Conservation (phyloP, 2,888 invertebrate species). For the Drosophila incognita region DNA sequence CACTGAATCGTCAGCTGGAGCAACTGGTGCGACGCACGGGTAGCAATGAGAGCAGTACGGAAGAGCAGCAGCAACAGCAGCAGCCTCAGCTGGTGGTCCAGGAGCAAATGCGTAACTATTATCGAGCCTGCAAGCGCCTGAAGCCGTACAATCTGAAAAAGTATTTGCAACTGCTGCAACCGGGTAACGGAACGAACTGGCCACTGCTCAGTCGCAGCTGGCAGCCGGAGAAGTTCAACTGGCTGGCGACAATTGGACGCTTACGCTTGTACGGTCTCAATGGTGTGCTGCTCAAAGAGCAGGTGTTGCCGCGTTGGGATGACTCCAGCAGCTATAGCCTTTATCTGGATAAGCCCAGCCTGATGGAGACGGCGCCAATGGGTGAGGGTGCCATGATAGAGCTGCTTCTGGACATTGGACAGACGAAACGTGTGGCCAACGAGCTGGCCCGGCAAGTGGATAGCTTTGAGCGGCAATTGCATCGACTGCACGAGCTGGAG, state of each 20-base stretch:
- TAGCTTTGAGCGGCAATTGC: slow-evolving; percentile 77
- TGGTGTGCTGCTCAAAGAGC: slow-evolving; percentile 80
- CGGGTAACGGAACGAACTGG: slow-evolving; percentile 58
- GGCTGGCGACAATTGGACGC: slow-evolving; percentile 79
- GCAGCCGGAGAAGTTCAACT: slow-evolving; percentile 74
- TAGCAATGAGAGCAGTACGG: slow-evolving; percentile 41
- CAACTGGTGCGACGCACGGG: slow-evolving; percentile 59
- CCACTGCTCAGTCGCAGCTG: slow-evolving; percentile 72
- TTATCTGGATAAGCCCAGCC: slow-evolving; percentile 80
- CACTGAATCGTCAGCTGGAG: slow-evolving; percentile 79
- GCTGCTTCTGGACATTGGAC: slow-evolving; percentile 77
- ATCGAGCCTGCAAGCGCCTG: slow-evolving; percentile 80
- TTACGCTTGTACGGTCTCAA: slow-evolving; percentile 78
- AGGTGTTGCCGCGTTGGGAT: slow-evolving; percentile 82
- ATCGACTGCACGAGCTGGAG: slow-evolving; percentile 72
- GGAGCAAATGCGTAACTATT: slow-evolving; percentile 75
- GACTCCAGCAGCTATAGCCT: slow-evolving; percentile 78
- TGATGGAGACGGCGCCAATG: slow-evolving; percentile 73
- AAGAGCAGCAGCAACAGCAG: slow-evolving; percentile 21
- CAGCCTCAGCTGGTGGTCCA: slow-evolving; percentile 38
- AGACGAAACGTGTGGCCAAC: slow-evolving; percentile 78
- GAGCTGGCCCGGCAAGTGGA: slow-evolving; percentile 76
- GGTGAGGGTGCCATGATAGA: slow-evolving; percentile 79
- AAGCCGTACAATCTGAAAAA: slow-evolving; percentile 80
- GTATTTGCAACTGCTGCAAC: slow-evolving; percentile 78